A percentile compares a stretch with the other conserved stretches of the same genome.
Conservation (phyloP, 1,140 invertebrate genomes). For the Brachionus calyciflorus region DNA sequence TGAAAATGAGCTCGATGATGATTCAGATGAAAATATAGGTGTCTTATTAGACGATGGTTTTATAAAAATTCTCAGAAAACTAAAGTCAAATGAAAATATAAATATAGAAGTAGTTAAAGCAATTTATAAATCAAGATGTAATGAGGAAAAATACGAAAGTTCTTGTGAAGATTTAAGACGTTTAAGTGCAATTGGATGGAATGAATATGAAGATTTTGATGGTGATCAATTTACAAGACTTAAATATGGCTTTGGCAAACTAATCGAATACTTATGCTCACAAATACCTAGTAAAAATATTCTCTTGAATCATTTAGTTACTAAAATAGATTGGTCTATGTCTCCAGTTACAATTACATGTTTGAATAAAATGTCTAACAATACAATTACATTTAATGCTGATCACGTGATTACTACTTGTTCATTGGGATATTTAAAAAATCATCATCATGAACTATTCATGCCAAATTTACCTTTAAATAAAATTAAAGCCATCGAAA, state of each 20-base stretch:
- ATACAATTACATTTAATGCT: not conserved
- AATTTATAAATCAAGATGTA: conserved; percentile 16
- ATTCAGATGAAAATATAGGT: conserved; percentile 34
- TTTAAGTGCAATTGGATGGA: conserved; percentile 32
- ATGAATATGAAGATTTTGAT: conserved; percentile 43
- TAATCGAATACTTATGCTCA: conserved; percentile 16
- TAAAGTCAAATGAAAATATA: conserved; percentile 5
- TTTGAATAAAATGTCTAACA: not conserved
- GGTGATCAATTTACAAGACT: conserved; percentile 23
- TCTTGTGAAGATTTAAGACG: conserved; percentile 24
- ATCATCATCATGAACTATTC: not conserved
- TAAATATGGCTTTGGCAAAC: not conserved
- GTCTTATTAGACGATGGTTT: conserved; percentile 33
- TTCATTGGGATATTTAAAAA: conserved; percentile 29
- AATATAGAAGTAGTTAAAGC: conserved; percentile 22
- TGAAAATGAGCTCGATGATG: conserved; percentile 40
- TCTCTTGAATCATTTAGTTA: conserved; percentile 9
- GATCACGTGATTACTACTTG: not conserved
- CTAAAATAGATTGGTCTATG: conserved; percentile 16
- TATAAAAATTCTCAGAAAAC: conserved; percentile 18
- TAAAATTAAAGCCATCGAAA: conserved; percentile 44
- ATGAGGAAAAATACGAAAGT: conserved; percentile 36
- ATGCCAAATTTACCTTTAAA: not conserved
- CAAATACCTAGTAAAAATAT: not conserved
- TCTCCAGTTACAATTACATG: not conserved